Evolutionary conservation across 2,113 vertebrate genomes (phyloP).

Genomic region (Corythornis vintsioides): DNA sequence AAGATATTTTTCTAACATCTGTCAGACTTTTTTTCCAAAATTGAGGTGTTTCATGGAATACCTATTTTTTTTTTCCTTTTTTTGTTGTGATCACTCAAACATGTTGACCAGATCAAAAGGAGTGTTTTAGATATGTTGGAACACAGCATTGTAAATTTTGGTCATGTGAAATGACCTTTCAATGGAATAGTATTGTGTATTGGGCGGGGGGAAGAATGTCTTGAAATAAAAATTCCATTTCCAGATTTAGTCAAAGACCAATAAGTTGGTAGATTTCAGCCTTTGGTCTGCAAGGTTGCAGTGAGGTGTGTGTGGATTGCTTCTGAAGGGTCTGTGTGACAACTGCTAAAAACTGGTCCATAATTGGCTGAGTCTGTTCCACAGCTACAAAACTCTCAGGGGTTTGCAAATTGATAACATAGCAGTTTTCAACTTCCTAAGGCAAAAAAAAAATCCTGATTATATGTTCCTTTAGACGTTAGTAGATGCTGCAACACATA

Average conservation of each 20-base stretch:
- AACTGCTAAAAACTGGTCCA: neutral
- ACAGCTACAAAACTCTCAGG: neutral
- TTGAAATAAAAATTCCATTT: neutral
- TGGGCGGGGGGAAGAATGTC: too few relatives aligned
- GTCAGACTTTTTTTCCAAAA: neutral
- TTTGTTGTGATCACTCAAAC: neutral
- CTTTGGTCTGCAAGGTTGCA: neutral
- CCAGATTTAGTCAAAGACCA: neutral
- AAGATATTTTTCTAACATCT: neutral
- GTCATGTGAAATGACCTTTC: neutral
- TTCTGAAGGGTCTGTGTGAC: neutral
- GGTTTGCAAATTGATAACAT: neutral
- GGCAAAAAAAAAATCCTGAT: neutral
- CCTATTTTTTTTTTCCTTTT: neutral
- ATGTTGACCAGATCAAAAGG: neutral
- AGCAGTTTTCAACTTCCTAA: neutral
- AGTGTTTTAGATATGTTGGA: neutral
- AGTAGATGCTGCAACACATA: neutral
- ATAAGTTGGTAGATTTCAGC: neutral
- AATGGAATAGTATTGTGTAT: neutral
- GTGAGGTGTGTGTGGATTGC: neutral
- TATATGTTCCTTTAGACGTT: neutral
- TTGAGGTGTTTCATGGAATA: neutral
- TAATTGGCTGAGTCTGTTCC: neutral
- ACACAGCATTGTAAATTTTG: neutral